Evolutionary conservation across 2,888 invertebrate genomes (phyloP), one percentile per base, ranked within the genome.

Genomic region (Cinara cedri): DNA sequence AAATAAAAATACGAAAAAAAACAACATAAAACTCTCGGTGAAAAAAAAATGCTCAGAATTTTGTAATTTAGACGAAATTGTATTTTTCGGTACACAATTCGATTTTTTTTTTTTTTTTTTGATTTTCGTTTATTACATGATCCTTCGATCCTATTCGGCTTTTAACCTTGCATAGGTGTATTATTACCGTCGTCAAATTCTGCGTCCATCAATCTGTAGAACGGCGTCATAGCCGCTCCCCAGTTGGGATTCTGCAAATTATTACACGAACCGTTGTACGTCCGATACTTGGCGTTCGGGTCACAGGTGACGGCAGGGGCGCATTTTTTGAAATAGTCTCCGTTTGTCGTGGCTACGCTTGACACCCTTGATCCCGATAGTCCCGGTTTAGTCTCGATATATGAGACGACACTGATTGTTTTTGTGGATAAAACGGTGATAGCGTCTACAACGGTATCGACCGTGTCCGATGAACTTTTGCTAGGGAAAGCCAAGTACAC

Each of bases 261-360:
- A 85, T 91, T 91, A 84, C 91, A 91, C 14, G 89, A 88, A 1
- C 90, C 90, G 84, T 90, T 90, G 81, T 88, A 85, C 1, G 89
- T 87, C 57, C 90, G 86, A 84, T 89, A 91, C 76, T 81, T 83
- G 81, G 82, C 82, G 44, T 78, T 44, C 11, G 66, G 55, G n/a
- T 86, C 86, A 81, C 90, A 89, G 19, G 89, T 34, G 16, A 78
- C 78, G 3, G 2, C 0, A 1, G 78, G 78, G 0, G 78, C 57
- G 19, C 78, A 78, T 60, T 49, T 51, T 16, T 24, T 6, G 51
- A 78, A 78, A 11, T 68, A 78, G 16, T 78, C 78, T 0, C 34
- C 68, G n/a, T 78, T 78, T 3, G 70, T 66, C 13, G 76, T 74
- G 3, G 74, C 74, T 1, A 54, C 44, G 16, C 63, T 65, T 9